phyloP scores from a whole-genome alignment of 2,113 vertebrate genomes.

The Stegastes partitus region DNA sequence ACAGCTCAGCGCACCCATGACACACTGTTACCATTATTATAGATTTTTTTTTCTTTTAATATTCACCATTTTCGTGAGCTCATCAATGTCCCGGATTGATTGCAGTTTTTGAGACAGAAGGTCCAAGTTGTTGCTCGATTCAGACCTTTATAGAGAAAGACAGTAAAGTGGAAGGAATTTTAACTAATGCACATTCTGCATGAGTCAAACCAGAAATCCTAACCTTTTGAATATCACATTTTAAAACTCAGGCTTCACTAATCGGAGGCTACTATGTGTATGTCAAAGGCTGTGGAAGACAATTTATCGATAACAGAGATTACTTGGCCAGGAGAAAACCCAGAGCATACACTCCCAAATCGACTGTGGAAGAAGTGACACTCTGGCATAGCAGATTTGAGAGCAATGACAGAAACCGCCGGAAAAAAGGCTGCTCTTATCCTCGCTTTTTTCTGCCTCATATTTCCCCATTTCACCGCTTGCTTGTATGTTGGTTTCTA shows the following conservation, averaged over 20 bases:
- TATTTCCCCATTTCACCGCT: conserved; percentile 42
- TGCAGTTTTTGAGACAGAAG: conserved; percentile 87
- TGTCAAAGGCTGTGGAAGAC: conserved; percentile 31
- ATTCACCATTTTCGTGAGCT: conserved; percentile 91
- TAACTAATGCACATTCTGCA: not conserved
- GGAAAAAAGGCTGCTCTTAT: conserved; percentile 26
- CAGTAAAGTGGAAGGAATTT: not conserved
- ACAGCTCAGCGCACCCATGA: not conserved
- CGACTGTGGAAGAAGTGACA: conserved; percentile 56
- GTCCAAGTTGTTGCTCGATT: conserved; percentile 85
- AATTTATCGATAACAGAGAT: conserved; percentile 30
- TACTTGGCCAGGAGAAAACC: conserved; percentile 37
- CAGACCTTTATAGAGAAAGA: conserved; percentile 81
- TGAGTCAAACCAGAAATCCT: not conserved
- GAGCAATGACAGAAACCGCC: conserved; percentile 21
- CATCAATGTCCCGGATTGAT: conserved; percentile 89
- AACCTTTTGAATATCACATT: conserved; percentile 17
- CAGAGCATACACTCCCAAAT: conserved; percentile 41
- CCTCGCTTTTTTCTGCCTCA: conserved; percentile 30
- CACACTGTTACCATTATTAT: not conserved
- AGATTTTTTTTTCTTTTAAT: not conserved
- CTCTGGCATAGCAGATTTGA: conserved; percentile 30
- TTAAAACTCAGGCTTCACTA: not conserved
- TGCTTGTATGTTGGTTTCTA: conserved; percentile 46
- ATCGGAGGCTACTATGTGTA: conserved; percentile 1